Evolutionary conservation across 2,113 vertebrate genomes (phyloP).

Genomic region (Castor canadensis): DNA sequence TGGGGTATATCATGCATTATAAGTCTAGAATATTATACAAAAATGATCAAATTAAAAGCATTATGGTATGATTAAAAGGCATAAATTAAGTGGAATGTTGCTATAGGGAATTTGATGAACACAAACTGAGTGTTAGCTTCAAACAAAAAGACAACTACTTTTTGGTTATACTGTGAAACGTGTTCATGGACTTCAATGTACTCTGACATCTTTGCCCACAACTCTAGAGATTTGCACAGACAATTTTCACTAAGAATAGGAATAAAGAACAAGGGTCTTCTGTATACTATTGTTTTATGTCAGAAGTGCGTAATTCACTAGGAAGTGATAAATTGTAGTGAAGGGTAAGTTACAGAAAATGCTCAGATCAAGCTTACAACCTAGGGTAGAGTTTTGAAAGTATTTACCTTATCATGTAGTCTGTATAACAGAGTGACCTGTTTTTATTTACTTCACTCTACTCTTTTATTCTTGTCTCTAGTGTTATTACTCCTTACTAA

Average conservation of each 20-base stretch:
- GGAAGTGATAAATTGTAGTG: not conserved
- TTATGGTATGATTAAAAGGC: not conserved
- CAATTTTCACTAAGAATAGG: not conserved
- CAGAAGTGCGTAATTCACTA: not conserved
- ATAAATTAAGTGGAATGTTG: conserved; percentile 22
- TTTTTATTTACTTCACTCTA: conserved; percentile 19
- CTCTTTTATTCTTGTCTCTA: conserved; percentile 1
- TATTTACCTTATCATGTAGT: not conserved
- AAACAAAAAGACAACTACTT: conserved; percentile 16
- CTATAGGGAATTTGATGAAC: not conserved
- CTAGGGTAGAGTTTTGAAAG: conserved; percentile 8
- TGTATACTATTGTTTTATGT: not conserved
- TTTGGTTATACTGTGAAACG: not conserved
- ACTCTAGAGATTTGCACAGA: not conserved
- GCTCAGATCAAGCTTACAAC: not conserved
- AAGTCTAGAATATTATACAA: not conserved
- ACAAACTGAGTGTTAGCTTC: conserved; percentile 25
- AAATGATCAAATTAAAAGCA: not conserved
- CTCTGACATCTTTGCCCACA: not conserved
- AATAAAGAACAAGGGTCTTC: not conserved
- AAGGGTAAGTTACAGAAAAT: not conserved
- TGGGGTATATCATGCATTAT: not conserved
- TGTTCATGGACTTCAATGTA: not conserved
- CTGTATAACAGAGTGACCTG: not conserved
- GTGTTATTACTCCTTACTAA: conserved; percentile 10